Conservation (phyloP, 2,113 vertebrate species). For the Python bivittatus region DNA sequence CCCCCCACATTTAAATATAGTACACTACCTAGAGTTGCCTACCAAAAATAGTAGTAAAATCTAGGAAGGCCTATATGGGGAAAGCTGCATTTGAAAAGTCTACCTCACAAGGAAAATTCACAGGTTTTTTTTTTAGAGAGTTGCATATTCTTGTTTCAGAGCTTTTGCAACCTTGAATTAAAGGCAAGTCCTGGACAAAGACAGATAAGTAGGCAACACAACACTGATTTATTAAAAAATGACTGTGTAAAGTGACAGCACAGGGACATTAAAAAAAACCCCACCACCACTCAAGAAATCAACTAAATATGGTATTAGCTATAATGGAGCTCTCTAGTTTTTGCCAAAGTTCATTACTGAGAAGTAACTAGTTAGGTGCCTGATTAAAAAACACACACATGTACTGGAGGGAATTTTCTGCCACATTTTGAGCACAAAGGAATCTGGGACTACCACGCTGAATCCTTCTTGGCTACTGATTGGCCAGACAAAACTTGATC, state of each 20-base stretch:
- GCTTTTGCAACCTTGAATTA: background rate
- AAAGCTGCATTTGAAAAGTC: background rate
- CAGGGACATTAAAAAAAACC: background rate
- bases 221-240: background rate
- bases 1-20: background rate
- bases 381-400: background rate
- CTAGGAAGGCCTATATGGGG: background rate
- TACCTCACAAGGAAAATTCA: background rate
- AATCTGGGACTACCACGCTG: background rate
- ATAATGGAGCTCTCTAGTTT: background rate
- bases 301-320: background rate
- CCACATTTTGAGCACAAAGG: background rate
- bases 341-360: background rate
- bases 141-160: background rate
- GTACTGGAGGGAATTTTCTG: background rate
- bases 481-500: background rate
- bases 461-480: background rate
- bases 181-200: background rate
- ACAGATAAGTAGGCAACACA: background rate
- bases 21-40: background rate
- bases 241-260: background rate
- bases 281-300: background rate
- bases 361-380: background rate
- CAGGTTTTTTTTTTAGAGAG: background rate
- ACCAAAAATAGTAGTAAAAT: background rate